Conservation (phyloP, 2,888 invertebrate genomes). For the Andrena bucephala region DNA sequence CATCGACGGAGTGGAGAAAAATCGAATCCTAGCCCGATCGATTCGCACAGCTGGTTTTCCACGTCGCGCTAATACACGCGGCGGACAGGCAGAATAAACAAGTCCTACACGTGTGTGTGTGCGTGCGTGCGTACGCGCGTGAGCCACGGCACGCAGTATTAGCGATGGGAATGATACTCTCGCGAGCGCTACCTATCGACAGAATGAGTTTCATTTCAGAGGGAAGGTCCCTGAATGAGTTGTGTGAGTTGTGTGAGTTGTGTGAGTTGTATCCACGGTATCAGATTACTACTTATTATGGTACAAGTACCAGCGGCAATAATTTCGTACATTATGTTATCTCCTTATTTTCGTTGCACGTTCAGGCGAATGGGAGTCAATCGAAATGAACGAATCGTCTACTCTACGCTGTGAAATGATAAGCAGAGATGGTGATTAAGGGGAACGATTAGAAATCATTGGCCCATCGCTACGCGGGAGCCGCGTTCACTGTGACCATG, state of each 20-base stretch:
- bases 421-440: too few species aligned
- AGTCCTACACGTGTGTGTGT: constrained; percentile 21
- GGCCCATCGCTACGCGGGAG: not conserved
- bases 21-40: constrained; percentile 69
- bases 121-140: constrained; percentile 28
- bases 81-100: constrained; percentile 40
- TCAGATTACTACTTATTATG: too few species aligned
- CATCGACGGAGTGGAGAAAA: constrained; percentile 58
- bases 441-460: not conserved
- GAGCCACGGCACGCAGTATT: constrained; percentile 33
- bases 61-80: constrained; percentile 39
- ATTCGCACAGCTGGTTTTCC: constrained; percentile 73
- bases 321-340: too few species aligned
- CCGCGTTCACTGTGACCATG: constrained; percentile 10
- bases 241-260: too few species aligned
- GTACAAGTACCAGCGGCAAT: too few species aligned
- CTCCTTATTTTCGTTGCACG: too few species aligned
- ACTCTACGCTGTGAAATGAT: too few species aligned
- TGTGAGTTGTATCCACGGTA: too few species aligned
- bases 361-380: too few species aligned
- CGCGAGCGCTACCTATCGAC: not conserved
- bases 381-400: too few species aligned
- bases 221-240: too few species aligned
- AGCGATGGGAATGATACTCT: constrained; percentile 36
- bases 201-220: too few species aligned